Conservation (phyloP, 2,113 vertebrate genomes). For the Otolemur garnettii region DNA sequence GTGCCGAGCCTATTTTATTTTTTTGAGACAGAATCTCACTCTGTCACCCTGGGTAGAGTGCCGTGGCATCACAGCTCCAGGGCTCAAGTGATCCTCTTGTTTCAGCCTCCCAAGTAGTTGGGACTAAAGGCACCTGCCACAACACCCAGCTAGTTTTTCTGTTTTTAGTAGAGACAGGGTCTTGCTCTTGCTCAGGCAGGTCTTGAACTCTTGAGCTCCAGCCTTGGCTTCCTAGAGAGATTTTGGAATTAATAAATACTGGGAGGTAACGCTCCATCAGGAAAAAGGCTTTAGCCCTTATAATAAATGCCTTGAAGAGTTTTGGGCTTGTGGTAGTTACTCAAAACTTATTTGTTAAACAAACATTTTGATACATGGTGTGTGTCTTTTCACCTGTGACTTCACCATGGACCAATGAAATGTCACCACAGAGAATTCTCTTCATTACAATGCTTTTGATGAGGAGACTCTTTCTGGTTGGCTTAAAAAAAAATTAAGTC, state of each 20-base stretch:
- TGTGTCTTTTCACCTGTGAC: conserved; percentile 17
- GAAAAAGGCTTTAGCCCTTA: not conserved
- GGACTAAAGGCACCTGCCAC: too few relatives aligned
- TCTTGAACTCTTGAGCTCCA: too few relatives aligned
- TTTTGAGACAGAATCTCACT: too few relatives aligned
- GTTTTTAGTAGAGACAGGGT: too few relatives aligned
- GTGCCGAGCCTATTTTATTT: too few relatives aligned
- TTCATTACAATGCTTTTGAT: conserved; percentile 42
- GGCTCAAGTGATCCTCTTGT: too few relatives aligned
- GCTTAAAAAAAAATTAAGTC: not conserved
- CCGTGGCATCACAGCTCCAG: too few relatives aligned
- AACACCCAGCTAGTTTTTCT: too few relatives aligned
- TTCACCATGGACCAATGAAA: not conserved
- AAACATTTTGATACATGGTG: not conserved
- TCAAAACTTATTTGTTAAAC: conserved; percentile 34
- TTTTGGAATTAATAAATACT: not conserved
- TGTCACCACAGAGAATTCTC: conserved; percentile 18
- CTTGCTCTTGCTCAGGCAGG: too few relatives aligned
- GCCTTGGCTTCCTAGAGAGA: not conserved
- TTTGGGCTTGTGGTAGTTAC: not conserved
- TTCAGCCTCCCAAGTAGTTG: too few relatives aligned
- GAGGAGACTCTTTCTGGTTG: not conserved
- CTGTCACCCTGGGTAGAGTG: too few relatives aligned
- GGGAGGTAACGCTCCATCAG: not conserved
- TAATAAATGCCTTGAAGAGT: not conserved